Evolutionary conservation across 2,888 invertebrate genomes (phyloP), one percentile per base, ranked within the genome.

Genomic region (Anarsia innoxiella): DNA sequence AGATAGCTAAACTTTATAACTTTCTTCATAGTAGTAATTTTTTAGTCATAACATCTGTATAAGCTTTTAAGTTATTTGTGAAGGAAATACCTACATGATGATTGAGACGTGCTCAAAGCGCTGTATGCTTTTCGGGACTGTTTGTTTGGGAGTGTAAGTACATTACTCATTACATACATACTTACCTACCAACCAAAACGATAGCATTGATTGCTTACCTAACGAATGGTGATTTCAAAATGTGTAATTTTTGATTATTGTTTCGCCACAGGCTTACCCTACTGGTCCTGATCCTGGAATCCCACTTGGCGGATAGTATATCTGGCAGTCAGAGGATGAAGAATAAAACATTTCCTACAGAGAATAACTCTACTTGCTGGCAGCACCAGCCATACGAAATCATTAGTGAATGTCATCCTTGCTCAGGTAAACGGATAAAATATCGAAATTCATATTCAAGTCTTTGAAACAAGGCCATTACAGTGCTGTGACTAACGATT

Each of bases 71-170:
- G n/a, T n/a, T n/a, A n/a, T n/a, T n/a, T n/a, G 8, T 19, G 25
- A 25, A 25, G 25, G n/a, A 25, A 28, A 12, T 3, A 5, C 5
- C 12, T 4, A 28, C 8, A 66, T 50, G 65, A 94, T 94, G 94
- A 91, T 94, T 59, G 94, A 94, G 73, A 91, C 91, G 45, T 94
- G 93, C 69, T 92, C 94, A 12, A 92, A 91, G 66, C 90, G 90
- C 69, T 93, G 92, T 58, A 94, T 94, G 94, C 77, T 94, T 33
- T 73, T 93, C 42, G 93, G 92, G 34, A 90, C 94, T 45, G 88
- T 91, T 44, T 86, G 89, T 53, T 79, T 94, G 49, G 93, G 92
- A 75, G 84, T 91, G 90, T 93, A 84, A 86, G 91, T 88, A 38
- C 10, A 3, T 23, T 23, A n/a, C n/a, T n/a, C n/a, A n/a, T n/a